A percentile compares a stretch with the other conserved stretches of the same genome.
phyloP scores from a whole-genome alignment of 2,113 vertebrate species.

The Tychaedon coryphoeus region DNA sequence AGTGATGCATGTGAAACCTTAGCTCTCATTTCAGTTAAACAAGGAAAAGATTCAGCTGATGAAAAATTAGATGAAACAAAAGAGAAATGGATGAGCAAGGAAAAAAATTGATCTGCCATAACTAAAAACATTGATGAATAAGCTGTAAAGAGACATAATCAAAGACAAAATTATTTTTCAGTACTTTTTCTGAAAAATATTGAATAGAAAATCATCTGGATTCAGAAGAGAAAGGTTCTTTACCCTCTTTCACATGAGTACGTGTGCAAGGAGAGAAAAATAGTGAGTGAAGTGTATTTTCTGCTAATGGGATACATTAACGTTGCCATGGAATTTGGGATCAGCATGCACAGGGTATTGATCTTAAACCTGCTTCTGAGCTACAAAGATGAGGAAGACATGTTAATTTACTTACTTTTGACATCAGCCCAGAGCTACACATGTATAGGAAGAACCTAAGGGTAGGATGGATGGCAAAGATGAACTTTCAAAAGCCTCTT shows the following conservation, averaged over 20 bases:
- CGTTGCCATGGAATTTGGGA: not conserved
- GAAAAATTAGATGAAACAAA: constrained; percentile 9
- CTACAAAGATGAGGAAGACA: not conserved
- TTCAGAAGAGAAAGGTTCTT: not conserved
- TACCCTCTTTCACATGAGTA: not conserved
- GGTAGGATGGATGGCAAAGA: not conserved
- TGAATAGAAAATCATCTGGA: not conserved
- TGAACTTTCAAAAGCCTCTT: not conserved
- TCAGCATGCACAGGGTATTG: not conserved
- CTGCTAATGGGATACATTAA: not conserved
- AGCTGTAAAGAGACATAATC: not conserved
- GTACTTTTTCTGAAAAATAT: not conserved
- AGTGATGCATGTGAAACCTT: not conserved
- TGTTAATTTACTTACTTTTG: not conserved
- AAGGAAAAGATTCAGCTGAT: not conserved
- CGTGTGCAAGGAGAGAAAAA: not conserved
- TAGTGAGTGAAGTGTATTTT: not conserved
- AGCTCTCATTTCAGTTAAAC: not conserved
- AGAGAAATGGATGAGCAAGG: not conserved
- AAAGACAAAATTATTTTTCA: not conserved
- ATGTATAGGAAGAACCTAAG: not conserved
- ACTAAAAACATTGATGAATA: not conserved
- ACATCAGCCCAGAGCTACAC: not conserved
- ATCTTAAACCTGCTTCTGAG: not conserved
- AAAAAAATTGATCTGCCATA: not conserved